These are phyloP conservation scores for Drosophila ercepeae DNA, from an alignment of 1,140 invertebrate genomes.

Conservation along the genomic window DNA sequence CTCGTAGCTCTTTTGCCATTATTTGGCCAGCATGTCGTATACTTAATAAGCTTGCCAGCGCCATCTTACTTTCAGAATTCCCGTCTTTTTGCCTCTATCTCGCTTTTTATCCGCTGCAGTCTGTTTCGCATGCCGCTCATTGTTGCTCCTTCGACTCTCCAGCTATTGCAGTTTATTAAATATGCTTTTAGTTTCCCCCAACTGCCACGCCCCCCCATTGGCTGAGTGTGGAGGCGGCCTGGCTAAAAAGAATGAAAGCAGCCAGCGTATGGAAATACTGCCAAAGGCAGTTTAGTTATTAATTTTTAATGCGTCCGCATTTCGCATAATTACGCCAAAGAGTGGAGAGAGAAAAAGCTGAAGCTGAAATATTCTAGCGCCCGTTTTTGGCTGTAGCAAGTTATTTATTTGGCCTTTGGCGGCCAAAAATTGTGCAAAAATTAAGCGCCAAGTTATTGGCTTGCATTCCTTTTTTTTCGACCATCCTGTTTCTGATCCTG, in stretches of 20 bases:
- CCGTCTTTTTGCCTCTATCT: conserved; percentile 2
- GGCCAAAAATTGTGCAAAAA: conserved; percentile 43
- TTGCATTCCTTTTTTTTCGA: conserved; percentile 27
- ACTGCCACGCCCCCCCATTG: conserved; percentile 37
- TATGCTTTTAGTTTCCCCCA: conserved; percentile 53
- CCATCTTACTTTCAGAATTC: conserved; percentile 1
- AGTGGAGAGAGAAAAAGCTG: conserved; percentile 15
- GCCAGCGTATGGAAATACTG: conserved; percentile 46
- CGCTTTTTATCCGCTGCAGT: conserved; percentile 6
- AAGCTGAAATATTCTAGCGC: conserved; percentile 38
- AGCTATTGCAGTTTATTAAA: conserved; percentile 49
- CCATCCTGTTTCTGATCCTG: background rate
- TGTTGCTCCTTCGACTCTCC: conserved; percentile 20
- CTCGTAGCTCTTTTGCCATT: conserved; percentile 26
- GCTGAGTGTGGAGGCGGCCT: conserved; percentile 13
- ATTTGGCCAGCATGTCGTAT: conserved; percentile 47
- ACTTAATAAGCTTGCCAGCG: conserved; percentile 48
- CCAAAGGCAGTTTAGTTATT: conserved; percentile 61
- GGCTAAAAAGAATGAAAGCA: conserved; percentile 3
- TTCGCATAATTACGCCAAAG: conserved; percentile 47
- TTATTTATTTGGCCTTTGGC: conserved; percentile 58
- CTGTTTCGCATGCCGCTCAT: conserved; percentile 32
- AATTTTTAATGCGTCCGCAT: conserved; percentile 60
- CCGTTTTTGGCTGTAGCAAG: conserved; percentile 37
- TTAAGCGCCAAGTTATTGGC: conserved; percentile 50